Conservation (phyloP, 2,888 invertebrate species). For the Arrhopalites spinosus region DNA sequence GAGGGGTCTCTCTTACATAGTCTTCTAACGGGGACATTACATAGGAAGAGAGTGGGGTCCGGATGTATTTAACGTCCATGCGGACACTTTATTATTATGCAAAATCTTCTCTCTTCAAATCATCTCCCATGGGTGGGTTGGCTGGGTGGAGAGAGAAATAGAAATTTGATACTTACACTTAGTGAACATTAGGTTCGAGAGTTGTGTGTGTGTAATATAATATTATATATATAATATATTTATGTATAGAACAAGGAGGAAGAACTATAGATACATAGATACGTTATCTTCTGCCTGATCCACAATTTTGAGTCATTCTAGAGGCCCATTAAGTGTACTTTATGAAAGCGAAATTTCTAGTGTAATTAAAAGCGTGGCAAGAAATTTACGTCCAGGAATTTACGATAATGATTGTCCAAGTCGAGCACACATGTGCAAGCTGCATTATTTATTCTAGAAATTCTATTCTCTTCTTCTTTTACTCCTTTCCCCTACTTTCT, state of each 20-base stretch:
- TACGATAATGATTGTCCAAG: slow-evolving; percentile 52
- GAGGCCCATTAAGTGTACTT: slow-evolving; percentile 53
- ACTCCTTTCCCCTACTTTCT: not conserved
- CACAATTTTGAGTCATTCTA: slow-evolving; percentile 46
- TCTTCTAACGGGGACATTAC: no score
- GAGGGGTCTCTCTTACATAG: not conserved
- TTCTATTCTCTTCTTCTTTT: slow-evolving; percentile 24
- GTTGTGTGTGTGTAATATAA: not conserved
- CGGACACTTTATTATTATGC: slow-evolving; percentile 36
- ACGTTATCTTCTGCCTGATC: slow-evolving; percentile 39
- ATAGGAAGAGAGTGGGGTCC: slow-evolving; percentile 2
- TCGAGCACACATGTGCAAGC: slow-evolving; percentile 43
- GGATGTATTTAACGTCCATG: slow-evolving; percentile 34
- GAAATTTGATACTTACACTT: slow-evolving; percentile 30
- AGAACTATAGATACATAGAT: not conserved
- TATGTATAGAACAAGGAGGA: not conserved
- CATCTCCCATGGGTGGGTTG: slow-evolving; percentile 21
- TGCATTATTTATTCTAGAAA: slow-evolving; percentile 50
- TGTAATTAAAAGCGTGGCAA: slow-evolving; percentile 27
- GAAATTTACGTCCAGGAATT: no score
- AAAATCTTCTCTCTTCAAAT: slow-evolving; percentile 33
- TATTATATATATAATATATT: no score
- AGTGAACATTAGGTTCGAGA: not conserved
- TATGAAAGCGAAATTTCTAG: slow-evolving; percentile 53
- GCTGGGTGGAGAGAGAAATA: slow-evolving; percentile 15